phyloP scores from a whole-genome alignment of 2,113 vertebrate genomes.

The Amblyopsis rosae region DNA sequence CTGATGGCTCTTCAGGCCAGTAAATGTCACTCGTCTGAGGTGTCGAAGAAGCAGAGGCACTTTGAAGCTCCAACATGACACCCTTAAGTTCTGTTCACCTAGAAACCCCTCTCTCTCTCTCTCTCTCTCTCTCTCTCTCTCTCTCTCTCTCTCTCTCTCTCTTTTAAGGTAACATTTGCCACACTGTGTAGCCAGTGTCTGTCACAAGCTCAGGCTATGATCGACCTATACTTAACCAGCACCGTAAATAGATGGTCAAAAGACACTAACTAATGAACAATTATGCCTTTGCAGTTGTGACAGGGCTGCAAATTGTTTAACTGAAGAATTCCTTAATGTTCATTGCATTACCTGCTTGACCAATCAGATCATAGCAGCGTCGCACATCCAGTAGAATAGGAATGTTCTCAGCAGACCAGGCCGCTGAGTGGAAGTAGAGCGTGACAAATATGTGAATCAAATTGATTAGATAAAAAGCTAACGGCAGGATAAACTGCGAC shows the following conservation, averaged over 20 bases:
- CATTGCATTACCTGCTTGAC: background rate
- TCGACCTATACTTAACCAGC: background rate
- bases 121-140: background rate
- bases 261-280: background rate
- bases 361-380: conserved; percentile 17
- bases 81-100: conserved; percentile 14
- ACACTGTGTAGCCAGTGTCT: background rate
- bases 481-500: conserved; percentile 24
- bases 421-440: conserved; percentile 4
- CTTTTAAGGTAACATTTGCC: background rate
- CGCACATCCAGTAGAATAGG: conserved; percentile 31
- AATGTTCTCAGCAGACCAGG: conserved; percentile 1
- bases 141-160: background rate
- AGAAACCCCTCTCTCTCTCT: background rate
- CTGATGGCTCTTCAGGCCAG: conserved; percentile 39
- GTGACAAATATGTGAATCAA: conserved; percentile 54
- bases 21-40: conserved; percentile 68
- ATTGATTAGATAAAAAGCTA: conserved; percentile 58
- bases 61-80: conserved; percentile 66
- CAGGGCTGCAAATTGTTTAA: background rate
- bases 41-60: conserved; percentile 43
- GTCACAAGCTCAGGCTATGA: background rate
- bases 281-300: background rate
- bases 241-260: background rate
- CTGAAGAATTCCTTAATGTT: background rate